Evolutionary conservation across 2,797 vertebrate species (phyloP), one percentile per base, ranked within the genome.

Genomic region (Tragelaphus eurycerus): DNA sequence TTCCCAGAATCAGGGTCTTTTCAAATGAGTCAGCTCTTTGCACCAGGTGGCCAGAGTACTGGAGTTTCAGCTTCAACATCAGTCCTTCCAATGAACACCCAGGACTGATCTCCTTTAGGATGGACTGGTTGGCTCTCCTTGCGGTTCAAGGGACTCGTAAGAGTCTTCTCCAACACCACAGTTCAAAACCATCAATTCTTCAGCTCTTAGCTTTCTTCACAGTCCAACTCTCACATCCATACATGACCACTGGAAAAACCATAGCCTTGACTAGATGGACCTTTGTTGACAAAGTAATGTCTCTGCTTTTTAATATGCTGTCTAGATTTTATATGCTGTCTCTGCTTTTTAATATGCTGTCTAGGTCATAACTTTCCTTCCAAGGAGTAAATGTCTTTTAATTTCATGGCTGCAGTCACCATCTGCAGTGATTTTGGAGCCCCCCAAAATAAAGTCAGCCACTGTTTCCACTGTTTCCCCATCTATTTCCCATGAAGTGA

Each of bases 141-240:
- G 17, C 16, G 34, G 0, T 67, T 17, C 62, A 34, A 34, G 62
- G 17, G 8, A 34, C 64, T 67, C 16, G 19, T 15, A 67, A 67
- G 17, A 34, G 16, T 67, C n/a, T 67, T 67, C 60, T 8, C 14
- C 17, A 67, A 2, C 17, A 67, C 17, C 9, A 67, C 14, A 67
- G 64, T 21, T 67, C 64, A 67, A 67, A 67, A 67, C 16, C 17
- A 67, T 34, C 16, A 67, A 11, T 34, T 67, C 4, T 67, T 19
- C 0, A 0, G 64, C 4, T 1, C 16, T 67, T 31, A 67, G 16
- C n/a, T 67, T 67, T 67, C n/a, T 67, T 34, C 4, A 34, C 11
- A 67, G 16, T 67, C 9, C n/a, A 67, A 21, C 9, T 34, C 31
- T 67, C 17, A 67, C 17, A 19, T 19, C n/a, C 17, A 34, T 34